Evolutionary conservation across 2,888 invertebrate genomes (phyloP), one percentile per base, ranked within the genome.

Genomic region (Vannuccia rotundouncinata): DNA sequence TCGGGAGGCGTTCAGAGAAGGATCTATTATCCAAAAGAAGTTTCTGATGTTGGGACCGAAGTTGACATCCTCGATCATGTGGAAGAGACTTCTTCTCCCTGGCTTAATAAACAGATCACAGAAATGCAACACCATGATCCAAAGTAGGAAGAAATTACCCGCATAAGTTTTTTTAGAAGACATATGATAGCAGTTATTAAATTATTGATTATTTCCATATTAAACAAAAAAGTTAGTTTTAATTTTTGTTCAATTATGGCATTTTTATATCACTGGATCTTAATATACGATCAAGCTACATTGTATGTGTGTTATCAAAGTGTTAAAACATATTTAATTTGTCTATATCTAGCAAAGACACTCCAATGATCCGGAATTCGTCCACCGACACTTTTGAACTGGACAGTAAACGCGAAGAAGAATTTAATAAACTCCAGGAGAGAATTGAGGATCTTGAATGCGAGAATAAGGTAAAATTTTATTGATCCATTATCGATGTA

Each of bases 391-490:
- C 79, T 5, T 27, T 30, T 1, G 79, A 79, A 79, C 74, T 79
- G 29, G 45, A 79, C 1, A 25, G 74, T 5, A 17, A 10, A 31
- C 29, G 45, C 28, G 74, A 74, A 13, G 79, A 79, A 73, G 74
- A 79, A 75, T 25, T 79, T 13, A 30, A 27, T 30, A 27, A 27
- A 30, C 29, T 79, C 10, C 60, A 74, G 1, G 79, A 79, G 31
- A 75, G 74, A 31, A 74, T 79, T 22, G 79, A 79, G n/a, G 79
- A 79, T 30, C 30, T 79, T 1, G 79, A 79, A 79, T 79, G 79
- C 73, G 73, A 79, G 31, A 31, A 60, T 27, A 79, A 79, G 73
- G 79, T 79, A 29, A 75, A 10, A 27, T 74, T 10, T 5, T 66
- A 17, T 75, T 29, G 75, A 10, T 76, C 29, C 29, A 76, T 73